phyloP scores from a whole-genome alignment of 1,140 invertebrate species.

The Pygmarrhopalites habei region DNA sequence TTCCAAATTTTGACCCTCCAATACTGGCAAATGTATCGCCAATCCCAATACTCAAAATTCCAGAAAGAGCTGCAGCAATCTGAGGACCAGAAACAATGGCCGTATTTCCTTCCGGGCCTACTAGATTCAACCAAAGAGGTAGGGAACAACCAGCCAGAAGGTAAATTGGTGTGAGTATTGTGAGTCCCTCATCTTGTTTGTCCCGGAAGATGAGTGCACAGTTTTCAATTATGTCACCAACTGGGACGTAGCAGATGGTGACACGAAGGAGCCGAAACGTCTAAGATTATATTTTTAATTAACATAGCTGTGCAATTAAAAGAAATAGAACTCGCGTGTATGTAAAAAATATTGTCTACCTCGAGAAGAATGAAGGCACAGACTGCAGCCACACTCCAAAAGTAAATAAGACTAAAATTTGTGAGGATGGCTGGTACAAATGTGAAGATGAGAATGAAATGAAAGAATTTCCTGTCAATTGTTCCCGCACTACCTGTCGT shows the following conservation, averaged over 20 bases:
- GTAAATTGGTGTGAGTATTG: conserved; percentile 80
- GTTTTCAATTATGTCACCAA: conserved; percentile 58
- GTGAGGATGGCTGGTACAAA: conserved; percentile 68
- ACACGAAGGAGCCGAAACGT: conserved; percentile 60
- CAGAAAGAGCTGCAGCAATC: conserved; percentile 59
- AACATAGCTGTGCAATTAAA: too few species aligned
- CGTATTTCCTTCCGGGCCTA: background rate
- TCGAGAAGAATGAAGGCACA: conserved; percentile 65
- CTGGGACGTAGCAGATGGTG: conserved; percentile 43
- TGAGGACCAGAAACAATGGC: conserved; percentile 10
- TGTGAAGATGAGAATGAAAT: conserved; percentile 68
- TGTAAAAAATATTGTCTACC: too few species aligned
- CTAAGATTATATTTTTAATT: too few species aligned
- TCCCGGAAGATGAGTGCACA: conserved; percentile 68
- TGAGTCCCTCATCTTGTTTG: conserved; percentile 67
- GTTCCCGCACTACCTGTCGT: too few species aligned
- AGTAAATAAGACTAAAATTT: conserved; percentile 61
- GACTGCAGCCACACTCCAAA: conserved; percentile 66
- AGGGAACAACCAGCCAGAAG: conserved; percentile 62
- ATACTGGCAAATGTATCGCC: conserved; percentile 81
- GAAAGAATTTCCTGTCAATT: conserved; percentile 72
- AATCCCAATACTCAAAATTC: conserved; percentile 71
- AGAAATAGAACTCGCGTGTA: too few species aligned
- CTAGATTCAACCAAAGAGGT: conserved; percentile 47
- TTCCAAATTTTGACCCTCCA: conserved; percentile 64